phyloP scores from a whole-genome alignment of 2,797 vertebrate species.

The Pseudomugil tenellus region DNA sequence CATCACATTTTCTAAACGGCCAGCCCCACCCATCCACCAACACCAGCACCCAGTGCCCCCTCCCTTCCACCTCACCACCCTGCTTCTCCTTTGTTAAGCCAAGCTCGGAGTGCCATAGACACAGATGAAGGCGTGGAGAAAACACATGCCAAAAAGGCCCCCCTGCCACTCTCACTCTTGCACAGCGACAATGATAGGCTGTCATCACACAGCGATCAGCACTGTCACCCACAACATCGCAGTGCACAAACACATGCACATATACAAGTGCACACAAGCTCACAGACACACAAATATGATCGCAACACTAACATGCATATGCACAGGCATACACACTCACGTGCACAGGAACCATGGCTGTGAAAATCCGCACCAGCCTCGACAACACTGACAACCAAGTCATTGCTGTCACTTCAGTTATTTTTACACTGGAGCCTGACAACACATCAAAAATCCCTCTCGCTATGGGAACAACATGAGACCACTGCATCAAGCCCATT shows the following conservation, averaged over 20 bases:
- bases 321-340: conserved; percentile 47
- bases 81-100: conserved; percentile 78
- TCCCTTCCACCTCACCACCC: conserved; percentile 58
- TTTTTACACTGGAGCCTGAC: conserved; percentile 83
- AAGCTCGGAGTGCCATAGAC: conserved; percentile 78
- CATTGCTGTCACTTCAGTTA: conserved; percentile 85
- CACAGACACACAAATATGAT: conserved; percentile 35
- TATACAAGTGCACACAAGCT: conserved; percentile 42
- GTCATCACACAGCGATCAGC: conserved; percentile 83
- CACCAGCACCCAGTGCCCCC: conserved; percentile 48
- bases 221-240: conserved; percentile 82
- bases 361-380: conserved; percentile 81
- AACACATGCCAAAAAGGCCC: conserved; percentile 83
- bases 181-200: conserved; percentile 84
- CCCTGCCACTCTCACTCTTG: conserved; percentile 83
- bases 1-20: conserved; percentile 62
- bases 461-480: conserved; percentile 81
- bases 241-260: conserved; percentile 62
- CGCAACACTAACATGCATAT: conserved; percentile 39
- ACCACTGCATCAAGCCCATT: conserved; percentile 84
- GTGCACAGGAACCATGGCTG: conserved; percentile 77
- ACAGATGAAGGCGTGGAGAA: conserved; percentile 83
- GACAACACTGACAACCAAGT: conserved; percentile 84
- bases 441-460: conserved; percentile 82
- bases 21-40: conserved; percentile 71